Percentiles rank a stretch among this genome's conserved stretches.
phyloP scores from a whole-genome alignment of 2,797 vertebrate species.

The Galaxias olidus region DNA sequence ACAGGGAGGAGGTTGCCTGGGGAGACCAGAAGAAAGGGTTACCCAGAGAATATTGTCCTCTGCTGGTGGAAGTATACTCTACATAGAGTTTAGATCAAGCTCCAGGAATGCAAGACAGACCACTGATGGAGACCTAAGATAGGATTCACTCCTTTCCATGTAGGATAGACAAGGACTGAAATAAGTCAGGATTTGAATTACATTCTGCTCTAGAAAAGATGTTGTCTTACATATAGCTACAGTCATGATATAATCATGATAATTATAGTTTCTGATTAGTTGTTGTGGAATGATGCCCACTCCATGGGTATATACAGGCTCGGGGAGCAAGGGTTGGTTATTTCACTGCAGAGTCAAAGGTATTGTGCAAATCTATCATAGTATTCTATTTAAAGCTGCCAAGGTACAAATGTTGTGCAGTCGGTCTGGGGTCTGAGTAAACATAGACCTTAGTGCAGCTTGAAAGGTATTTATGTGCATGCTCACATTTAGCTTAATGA shows the following conservation, averaged over 20 bases:
- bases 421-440: slow-evolving; percentile 49
- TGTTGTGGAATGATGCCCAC: slow-evolving; percentile 52
- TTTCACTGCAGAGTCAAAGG: slow-evolving; percentile 28
- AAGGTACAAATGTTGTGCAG: slow-evolving; percentile 18
- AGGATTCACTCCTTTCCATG: too few species aligned
- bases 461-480: slow-evolving; percentile 32
- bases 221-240: too few species aligned
- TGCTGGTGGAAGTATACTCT: slow-evolving; percentile 55
- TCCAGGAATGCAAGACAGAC: too few species aligned
- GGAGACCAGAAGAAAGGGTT: slow-evolving; percentile 23
- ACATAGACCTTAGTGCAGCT: slow-evolving; percentile 50
- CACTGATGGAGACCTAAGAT: too few species aligned
- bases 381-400: slow-evolving; percentile 52
- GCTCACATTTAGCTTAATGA: slow-evolving; percentile 43
- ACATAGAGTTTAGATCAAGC: too few species aligned
- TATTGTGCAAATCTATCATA: slow-evolving; percentile 49
- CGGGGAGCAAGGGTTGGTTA: slow-evolving; percentile 19
- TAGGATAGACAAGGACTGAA: too few species aligned
- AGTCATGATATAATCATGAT: too few species aligned
- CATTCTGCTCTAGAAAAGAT: too few species aligned
- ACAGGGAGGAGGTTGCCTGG: slow-evolving; percentile 46
- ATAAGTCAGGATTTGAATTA: too few species aligned
- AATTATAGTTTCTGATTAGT: slow-evolving; percentile 25
- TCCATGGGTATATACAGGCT: slow-evolving; percentile 26
- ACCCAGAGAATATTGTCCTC: slow-evolving; percentile 65